Base-by-base conservation (phyloP, 1,140 invertebrate genomes). In the Drosophila pseudoananassae region DNA sequence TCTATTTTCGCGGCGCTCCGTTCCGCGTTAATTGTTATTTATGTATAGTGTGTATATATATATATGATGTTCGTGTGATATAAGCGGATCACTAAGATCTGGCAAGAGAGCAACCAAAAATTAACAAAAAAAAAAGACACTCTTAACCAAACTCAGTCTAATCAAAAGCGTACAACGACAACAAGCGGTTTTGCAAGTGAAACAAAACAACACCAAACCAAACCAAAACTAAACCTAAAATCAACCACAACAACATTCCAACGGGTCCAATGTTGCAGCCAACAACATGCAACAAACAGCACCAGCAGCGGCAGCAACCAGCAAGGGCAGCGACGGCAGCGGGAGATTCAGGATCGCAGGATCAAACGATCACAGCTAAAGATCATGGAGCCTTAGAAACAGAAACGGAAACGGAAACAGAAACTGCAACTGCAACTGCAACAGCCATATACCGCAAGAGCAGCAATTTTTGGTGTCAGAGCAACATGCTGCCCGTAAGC, bases 181-280 rank as follows among this genome's bases (percentile, higher is more conserved):
- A 76, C 58, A 84, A 87, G 82, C 70, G 78, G 82, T 78, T 87
- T 87, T 78, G 77, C 73, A 66, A 72, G 40, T 74, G 45, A 46
- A 74, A 76, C 82, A 85, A 82, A 79, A 85, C 87, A 84, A 87
- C 46, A 88, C 74, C 65, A 84, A 63, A 65, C 33, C 25, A 59
- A 36, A 68, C 59, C 43, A 73, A 77, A 29, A n/a, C 49, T 38
- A 17, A 36, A 68, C 59, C 43, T n/a, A n/a, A 73, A 77, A 29
- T 14, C 54, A 52, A 25, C 43, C 76, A 60, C 69, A 83, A 59
- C 59, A 83, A 69, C 69, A 66, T 61, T 58, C 74, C 68, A 82
- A 72, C 75, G 83, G 83, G 83, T 87, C 83, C 83, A 87, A 87
- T 87, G 83, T 87, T 87, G 83, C 83, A 88, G 83, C 78, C 64